Base-by-base conservation (phyloP, 2,797 vertebrate species). In the Jordanella pulchra region DNA sequence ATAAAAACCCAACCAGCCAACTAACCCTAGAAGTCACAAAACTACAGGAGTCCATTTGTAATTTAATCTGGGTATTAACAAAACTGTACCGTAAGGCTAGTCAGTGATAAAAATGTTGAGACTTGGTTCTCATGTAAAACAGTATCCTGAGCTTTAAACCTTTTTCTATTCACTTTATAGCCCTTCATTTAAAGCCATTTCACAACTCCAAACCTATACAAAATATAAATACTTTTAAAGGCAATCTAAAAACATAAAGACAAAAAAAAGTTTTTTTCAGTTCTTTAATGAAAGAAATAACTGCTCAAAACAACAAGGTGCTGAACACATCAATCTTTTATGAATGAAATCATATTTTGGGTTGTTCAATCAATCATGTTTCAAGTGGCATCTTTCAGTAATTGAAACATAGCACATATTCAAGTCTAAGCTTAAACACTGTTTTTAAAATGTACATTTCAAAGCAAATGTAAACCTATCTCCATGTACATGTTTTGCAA, bases 381-480 rank as follows among this genome's bases (percentile, higher is more conserved):
- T 73, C 60, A 48, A 76, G 61, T 79, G 75, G 78, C 75, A 82
- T 48, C 64, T 78, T 71, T 75, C 77, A 76, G 63, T 73, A 47
- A n/a, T 35, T 85, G 53, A 87, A 83, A 87, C 69, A 72, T 69
- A 87, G 73, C 83, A 73, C 67, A 69, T 78, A 72, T 71, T 85
- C 65, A 86, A 87, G 84, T 82, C 63, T 81, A 80, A 64, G 63
- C 78, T 74, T 86, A 86, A 73, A 91, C 80, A 83, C 81, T 67
- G 81, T 89, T 68, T 86, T 84, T 81, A 55, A 83, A 90, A 89
- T 79, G 86, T 81, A 81, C 79, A 77, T 78, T 86, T 84, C 73
- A 82, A 82, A 89, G 88, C 89, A 91, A 93, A 89, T 93, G 92
- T 94, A 93, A 94, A 94, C 93, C 89, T 89, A 76, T 84, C 80